Base-by-base conservation (phyloP, 2,888 invertebrate species). In the Chalcis sispes region DNA sequence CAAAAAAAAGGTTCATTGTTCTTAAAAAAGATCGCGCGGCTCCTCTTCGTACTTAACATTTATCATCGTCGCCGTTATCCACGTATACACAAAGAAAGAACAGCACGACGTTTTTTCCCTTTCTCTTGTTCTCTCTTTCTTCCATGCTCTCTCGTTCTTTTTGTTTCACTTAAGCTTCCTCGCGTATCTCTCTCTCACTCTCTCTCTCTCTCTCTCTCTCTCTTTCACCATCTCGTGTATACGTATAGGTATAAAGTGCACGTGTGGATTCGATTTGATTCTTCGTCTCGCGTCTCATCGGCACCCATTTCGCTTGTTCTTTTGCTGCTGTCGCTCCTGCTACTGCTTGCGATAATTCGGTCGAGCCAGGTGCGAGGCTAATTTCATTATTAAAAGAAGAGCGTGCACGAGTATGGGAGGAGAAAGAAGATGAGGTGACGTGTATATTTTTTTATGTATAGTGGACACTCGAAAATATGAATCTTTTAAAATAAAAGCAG, bases 341-440 rank as follows among this genome's bases (percentile, higher is more conserved):
- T 13, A 18, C 54, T 27, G n/a, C 58, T 10, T 18, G 50, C 48
- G 58, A 70, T 70, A 75, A 75, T 75, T 75, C 69, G 62, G 69
- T 65, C 52, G 46, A 29, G 46, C 65, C 69, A 74, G 74, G 74
- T 74, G 74, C 62, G 32, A 25, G 65, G 65, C 75, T 70, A 75
- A 75, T 75, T 75, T 70, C 65, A 65, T 70, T 70, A 54, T 42
- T 36, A 46, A 42, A 23, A 25, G 62, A 62, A 15, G n/a, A 15
- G 52, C 10, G 27, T 2, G 36, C 18, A 50, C 20, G 5, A 3
- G 20, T 32, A 3, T 32, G 2, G 13, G 29, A 61, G 59, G 59
- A 50, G 48, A 23, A 18, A 29, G 59, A n/a, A n/a, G n/a, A n/a
- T n/a, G n/a, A n/a, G n/a, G n/a, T n/a, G n/a, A n/a, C n/a, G n/a